Evolutionary conservation across 2,113 vertebrate species (phyloP).

Genomic region (Ranitomeya imitator): DNA sequence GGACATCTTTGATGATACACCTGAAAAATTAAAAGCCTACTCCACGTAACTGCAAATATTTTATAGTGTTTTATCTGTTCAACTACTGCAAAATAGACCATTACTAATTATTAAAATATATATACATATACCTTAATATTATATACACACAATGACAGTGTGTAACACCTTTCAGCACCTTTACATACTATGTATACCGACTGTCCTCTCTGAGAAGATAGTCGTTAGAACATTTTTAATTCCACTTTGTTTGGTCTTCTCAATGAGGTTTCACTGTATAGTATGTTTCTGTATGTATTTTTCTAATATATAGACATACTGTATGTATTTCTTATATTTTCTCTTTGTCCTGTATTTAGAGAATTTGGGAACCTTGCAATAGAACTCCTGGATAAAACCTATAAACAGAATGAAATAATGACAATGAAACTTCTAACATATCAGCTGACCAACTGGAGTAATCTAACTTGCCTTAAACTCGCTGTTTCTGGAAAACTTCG

Average conservation of each 20-base stretch:
- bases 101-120: neutral
- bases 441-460: constrained; percentile 98
- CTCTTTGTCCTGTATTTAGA: constrained; percentile 64
- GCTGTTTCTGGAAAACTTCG: constrained; percentile 93
- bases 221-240: too few species aligned
- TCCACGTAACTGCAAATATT: constrained; percentile 77
- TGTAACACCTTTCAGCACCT: too few species aligned
- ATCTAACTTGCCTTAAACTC: constrained; percentile 94
- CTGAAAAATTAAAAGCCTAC: constrained; percentile 92
- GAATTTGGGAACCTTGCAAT: constrained; percentile 95
- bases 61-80: neutral
- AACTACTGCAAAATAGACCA: neutral
- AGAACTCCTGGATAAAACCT: constrained; percentile 94
- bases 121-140: neutral
- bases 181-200: too few species aligned
- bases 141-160: too few species aligned
- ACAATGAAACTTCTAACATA: constrained; percentile 98
- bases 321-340: neutral
- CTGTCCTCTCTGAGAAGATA: too few species aligned
- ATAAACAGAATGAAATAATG: constrained; percentile 97
- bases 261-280: too few species aligned
- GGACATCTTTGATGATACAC: constrained; percentile 94
- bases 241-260: too few species aligned
- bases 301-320: neutral
- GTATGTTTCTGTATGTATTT: too few species aligned